These are phyloP conservation scores for Psilopsiagon aurifrons DNA, from an alignment of 2,113 vertebrate species.

Conservation along the genomic window DNA sequence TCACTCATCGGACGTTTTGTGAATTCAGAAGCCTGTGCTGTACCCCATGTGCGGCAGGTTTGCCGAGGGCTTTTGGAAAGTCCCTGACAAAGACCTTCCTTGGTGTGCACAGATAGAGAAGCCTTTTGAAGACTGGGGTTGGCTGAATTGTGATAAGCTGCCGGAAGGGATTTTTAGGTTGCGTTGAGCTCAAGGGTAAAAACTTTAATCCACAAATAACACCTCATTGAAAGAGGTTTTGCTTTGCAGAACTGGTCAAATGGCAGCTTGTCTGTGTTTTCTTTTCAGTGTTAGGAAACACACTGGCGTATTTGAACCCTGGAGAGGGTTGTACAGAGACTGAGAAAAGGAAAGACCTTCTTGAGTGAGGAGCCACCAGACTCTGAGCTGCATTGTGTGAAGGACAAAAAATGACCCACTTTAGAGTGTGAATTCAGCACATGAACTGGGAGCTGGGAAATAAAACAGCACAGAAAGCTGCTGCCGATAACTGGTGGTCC, in stretches of 20 bases:
- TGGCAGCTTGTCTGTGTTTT: conserved; percentile 1
- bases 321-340: background rate
- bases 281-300: conserved; percentile 17
- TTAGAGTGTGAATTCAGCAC: background rate
- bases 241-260: conserved; percentile 19
- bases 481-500: background rate
- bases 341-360: background rate
- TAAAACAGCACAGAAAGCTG: background rate
- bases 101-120: conserved; percentile 4
- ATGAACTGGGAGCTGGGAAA: background rate
- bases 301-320: background rate
- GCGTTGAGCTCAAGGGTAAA: conserved; percentile 1
- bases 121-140: conserved; percentile 24
- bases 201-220: conserved; percentile 48
- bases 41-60: background rate
- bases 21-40: background rate
- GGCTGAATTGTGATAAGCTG: conserved; percentile 36
- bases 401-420: background rate
- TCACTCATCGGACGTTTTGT: background rate
- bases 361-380: background rate
- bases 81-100: conserved; percentile 35
- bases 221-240: conserved; percentile 28
- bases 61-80: conserved; percentile 36
- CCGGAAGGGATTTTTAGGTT: conserved; percentile 53
- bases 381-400: fast-evolving